Evolutionary conservation across 2,888 invertebrate genomes (phyloP), one percentile per base, ranked within the genome.

Genomic region (Nephrotoma guestfalica): DNA sequence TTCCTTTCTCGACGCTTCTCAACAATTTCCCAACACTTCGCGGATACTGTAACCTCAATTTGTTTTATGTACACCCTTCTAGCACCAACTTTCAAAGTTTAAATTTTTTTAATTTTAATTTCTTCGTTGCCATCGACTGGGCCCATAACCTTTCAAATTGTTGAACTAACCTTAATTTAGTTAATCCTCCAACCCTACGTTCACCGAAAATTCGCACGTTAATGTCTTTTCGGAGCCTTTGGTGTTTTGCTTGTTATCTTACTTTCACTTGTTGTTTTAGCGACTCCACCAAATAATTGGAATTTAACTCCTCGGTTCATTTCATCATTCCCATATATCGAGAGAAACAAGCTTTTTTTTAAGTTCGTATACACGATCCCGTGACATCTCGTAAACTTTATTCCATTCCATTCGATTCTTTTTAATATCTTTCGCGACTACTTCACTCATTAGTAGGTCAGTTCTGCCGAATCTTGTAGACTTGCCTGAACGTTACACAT

Each of bases 171-270:
- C 30, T 30, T 30, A 30, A 30, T 30, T 30, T 2, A 30, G 30
- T 30, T 30, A 30, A 30, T 30, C 30, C 30, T 30, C 30, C 30
- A 30, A 30, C 30, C 30, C 98, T 98, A 0, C 99, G 99, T 92
- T 99, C 99, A 4, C 99, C 99, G 0, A 99, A 99, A 88, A 99
- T 95, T 90, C 99, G 99, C 87, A 99, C 96, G 91, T 99, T 99
- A 86, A 99, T 95, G 90, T 99, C 99, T 6, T 99, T 99, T 89
- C 99, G 93, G 2, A 99, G 93, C 0, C 2, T 30, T 30, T 30
- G 97, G 95, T 0, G 98, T 99, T 83, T 95, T 30, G 30, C 30
- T 30, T 30, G 2, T 30, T 30, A 30, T 30, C 30, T 30, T 30
- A 30, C 30, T 94, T 93, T 99, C 99, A 45, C 94, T 92, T 0